phyloP scores from a whole-genome alignment of 2,113 vertebrate species.

The Eonycteris spelaea region DNA sequence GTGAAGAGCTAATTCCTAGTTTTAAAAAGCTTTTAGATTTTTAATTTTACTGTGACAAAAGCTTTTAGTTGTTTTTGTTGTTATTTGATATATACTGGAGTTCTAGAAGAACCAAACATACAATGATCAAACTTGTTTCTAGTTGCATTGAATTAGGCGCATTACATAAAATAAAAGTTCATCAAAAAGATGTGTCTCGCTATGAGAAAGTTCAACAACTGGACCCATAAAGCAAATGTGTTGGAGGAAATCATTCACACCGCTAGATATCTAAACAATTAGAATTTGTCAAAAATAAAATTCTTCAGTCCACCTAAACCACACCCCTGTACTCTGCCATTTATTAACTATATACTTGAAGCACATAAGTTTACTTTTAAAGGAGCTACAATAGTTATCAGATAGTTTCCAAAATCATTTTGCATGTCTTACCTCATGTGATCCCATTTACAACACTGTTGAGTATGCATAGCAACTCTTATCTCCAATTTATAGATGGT shows the following conservation, averaged over 20 bases:
- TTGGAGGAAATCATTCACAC: neutral
- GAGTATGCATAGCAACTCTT: neutral
- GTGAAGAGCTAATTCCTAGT: neutral
- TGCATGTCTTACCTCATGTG: neutral
- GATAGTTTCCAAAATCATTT: constrained; percentile 2
- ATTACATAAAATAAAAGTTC: neutral
- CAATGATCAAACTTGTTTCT: neutral
- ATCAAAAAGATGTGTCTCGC: neutral
- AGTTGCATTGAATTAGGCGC: neutral
- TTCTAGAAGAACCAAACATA: neutral
- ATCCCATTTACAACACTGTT: neutral
- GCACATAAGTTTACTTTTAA: neutral
- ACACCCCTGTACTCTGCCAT: neutral
- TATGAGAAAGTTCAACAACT: neutral
- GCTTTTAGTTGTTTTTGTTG: neutral
- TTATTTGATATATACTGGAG: neutral
- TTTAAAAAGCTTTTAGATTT: neutral
- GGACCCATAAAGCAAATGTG: neutral
- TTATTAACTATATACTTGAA: neutral
- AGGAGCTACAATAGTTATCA: neutral
- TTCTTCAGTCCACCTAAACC: neutral
- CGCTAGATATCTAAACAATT: neutral
- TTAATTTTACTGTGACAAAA: neutral
- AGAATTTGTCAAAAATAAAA: constrained; percentile 13
- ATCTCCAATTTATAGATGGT: neutral